Conservation (phyloP, 2,113 vertebrate species). For the Pelodiscus sinensis region DNA sequence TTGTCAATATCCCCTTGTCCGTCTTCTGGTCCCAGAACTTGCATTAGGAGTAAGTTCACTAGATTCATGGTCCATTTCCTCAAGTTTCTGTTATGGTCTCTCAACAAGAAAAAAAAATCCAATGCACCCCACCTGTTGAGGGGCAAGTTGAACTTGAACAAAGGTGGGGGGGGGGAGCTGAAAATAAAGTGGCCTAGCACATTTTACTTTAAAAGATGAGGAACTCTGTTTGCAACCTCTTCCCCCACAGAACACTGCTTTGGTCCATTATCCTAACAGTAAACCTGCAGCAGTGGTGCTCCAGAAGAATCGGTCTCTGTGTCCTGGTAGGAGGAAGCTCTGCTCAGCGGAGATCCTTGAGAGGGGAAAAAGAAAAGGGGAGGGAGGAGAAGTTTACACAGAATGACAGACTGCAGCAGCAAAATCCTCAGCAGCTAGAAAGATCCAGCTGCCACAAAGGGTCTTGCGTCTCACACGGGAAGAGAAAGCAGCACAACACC, state of each 20-base stretch:
- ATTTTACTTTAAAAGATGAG: neutral
- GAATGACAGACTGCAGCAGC: neutral
- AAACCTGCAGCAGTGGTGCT: conserved; percentile 88
- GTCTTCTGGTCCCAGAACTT: conserved; percentile 52
- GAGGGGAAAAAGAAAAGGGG: conserved; percentile 59
- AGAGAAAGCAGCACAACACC: conserved; percentile 62
- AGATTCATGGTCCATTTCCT: conserved; percentile 26
- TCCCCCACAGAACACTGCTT: neutral
- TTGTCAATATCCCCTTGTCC: neutral
- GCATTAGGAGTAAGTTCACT: neutral
- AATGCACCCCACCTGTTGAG: conserved; percentile 18
- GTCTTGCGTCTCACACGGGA: conserved; percentile 58
- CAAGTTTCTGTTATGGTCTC: neutral
- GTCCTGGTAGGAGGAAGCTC: conserved; percentile 86
- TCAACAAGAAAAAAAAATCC: neutral
- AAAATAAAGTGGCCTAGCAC: neutral
- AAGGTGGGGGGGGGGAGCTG: neutral
- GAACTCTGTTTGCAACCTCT: neutral
- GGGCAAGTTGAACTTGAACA: conserved; percentile 23
- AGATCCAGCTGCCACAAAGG: conserved; percentile 37
- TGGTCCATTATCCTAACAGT: conserved; percentile 71
- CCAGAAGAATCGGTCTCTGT: conserved; percentile 92
- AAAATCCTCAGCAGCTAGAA: neutral
- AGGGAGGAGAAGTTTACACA: conserved; percentile 46
- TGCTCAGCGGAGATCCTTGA: conserved; percentile 79